Conservation (phyloP, 2,888 invertebrate species). For the Theretra japonica region DNA sequence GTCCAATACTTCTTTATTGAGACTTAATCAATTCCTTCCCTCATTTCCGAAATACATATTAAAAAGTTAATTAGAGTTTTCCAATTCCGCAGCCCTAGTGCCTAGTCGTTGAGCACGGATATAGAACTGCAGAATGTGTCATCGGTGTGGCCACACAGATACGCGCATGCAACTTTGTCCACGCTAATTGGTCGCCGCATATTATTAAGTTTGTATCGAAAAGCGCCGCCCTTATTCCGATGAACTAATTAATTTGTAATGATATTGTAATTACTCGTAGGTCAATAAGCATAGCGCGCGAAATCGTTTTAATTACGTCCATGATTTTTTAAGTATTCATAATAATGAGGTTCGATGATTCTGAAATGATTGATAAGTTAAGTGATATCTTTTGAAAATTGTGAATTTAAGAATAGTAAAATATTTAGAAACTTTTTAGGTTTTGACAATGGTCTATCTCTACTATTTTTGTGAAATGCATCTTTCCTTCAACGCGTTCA, state of each 20-base stretch:
- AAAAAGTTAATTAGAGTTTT: constrained; percentile 2
- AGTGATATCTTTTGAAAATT: too few relatives aligned
- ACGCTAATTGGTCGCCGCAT: constrained; percentile 20
- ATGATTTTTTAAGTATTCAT: not conserved
- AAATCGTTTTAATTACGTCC: constrained; percentile 1
- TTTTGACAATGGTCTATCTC: too few relatives aligned
- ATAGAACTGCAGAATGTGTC: constrained; percentile 6
- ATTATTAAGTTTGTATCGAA: constrained; percentile 29
- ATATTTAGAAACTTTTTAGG: too few relatives aligned
- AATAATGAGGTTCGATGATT: not conserved
- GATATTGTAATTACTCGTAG: constrained; percentile 8
- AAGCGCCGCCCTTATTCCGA: constrained; percentile 3
- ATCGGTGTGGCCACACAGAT: not conserved
- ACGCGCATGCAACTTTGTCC: constrained; percentile 34
- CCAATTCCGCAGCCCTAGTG: not conserved
- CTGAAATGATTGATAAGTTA: not conserved
- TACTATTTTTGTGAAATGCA: too few relatives aligned
- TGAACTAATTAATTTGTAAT: constrained; percentile 18
- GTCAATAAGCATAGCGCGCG: constrained; percentile 2
- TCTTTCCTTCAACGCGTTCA: too few relatives aligned
- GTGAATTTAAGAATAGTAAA: too few relatives aligned
- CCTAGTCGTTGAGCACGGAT: not conserved
- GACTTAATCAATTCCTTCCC: not conserved
- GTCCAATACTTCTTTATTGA: not conserved
- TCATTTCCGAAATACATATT: not conserved